Evolutionary conservation across 2,888 invertebrate genomes (phyloP).

Genomic region (Griposia aprilina): DNA sequence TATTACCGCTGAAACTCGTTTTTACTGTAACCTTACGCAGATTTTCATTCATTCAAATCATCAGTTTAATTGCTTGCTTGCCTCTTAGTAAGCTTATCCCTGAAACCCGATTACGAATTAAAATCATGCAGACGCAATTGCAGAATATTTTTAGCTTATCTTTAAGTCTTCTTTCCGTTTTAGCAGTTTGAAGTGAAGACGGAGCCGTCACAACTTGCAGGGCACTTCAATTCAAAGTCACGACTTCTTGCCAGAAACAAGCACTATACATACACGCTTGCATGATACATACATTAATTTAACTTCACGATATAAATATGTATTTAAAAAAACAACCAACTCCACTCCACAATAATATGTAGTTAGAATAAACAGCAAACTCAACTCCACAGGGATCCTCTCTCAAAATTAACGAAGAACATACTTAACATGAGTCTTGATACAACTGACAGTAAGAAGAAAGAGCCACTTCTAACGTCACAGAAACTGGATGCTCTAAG

Average conservation of each 20-base stretch:
- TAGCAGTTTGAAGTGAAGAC: slow-evolving; percentile 8
- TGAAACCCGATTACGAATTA: neutral
- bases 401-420: slow-evolving; percentile 88
- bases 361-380: slow-evolving; percentile 13
- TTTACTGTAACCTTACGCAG: neutral
- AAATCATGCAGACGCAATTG: neutral
- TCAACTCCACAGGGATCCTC: slow-evolving; percentile 79
- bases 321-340: neutral
- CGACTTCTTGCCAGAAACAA: neutral
- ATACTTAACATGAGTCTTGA: slow-evolving; percentile 89
- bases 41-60: neutral
- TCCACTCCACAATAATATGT: slow-evolving; percentile 1
- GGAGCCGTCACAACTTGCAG: neutral
- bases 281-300: neutral
- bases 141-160: neutral
- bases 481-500: slow-evolving; percentile 89
- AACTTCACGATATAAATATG: neutral
- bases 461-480: slow-evolving; percentile 83
- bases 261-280: neutral
- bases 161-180: slow-evolving; percentile 1
- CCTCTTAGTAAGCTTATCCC: neutral
- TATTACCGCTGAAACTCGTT: neutral
- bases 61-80: neutral
- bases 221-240: neutral
- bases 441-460: slow-evolving; percentile 76